Evolutionary conservation across 2,113 vertebrate genomes (phyloP).

Genomic region (Actenoides hombroni): DNA sequence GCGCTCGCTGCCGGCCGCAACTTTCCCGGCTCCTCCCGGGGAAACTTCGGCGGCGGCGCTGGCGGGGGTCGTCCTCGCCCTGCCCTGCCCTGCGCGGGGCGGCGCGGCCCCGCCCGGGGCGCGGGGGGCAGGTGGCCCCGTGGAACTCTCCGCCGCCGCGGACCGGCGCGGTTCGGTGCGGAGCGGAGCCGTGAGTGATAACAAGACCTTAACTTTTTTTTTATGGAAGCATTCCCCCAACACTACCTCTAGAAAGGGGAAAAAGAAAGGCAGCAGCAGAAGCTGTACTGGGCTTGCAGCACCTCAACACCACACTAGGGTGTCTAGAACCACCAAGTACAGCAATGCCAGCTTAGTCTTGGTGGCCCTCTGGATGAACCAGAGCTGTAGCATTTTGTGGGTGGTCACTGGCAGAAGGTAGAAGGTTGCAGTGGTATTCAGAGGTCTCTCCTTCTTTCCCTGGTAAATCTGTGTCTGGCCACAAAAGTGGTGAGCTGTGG

Average conservation of each 20-base stretch:
- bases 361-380: neutral
- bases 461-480: neutral
- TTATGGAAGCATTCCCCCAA: neutral
- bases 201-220: neutral
- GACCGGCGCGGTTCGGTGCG: no score
- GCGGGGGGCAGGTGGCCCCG: neutral
- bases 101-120: neutral
- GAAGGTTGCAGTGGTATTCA: neutral
- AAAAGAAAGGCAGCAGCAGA: neutral
- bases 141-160: neutral
- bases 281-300: neutral
- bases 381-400: neutral
- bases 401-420: neutral
- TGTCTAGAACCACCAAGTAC: neutral
- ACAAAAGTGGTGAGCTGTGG: neutral
- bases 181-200: neutral
- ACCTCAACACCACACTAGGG: fast-evolving
- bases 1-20: conserved; percentile 61
- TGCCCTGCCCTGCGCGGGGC: neutral
- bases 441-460: neutral
- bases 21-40: conserved; percentile 57
- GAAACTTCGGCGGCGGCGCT: neutral
- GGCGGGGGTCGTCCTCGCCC: neutral
- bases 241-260: neutral
- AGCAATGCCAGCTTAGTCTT: fast-evolving